Percentiles rank a stretch among this genome's conserved stretches.
Conservation (phyloP, 1,140 invertebrate genomes). For the Cotesia chilonis region DNA sequence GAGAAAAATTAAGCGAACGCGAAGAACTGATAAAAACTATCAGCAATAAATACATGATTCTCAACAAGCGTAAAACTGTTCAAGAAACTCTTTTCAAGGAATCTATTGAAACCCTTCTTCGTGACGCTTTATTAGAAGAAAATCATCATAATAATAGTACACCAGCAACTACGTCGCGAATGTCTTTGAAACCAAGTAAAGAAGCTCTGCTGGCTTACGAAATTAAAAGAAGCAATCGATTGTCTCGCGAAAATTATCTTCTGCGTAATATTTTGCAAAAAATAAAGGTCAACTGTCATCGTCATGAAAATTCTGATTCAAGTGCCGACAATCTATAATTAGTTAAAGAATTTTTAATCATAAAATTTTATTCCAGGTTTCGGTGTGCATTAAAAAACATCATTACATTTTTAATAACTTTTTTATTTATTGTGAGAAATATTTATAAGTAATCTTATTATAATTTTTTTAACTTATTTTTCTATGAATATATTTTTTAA, state of each 20-base stretch:
- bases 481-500: no score
- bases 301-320: slow-evolving; percentile 6
- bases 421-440: no score
- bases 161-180: slow-evolving; percentile 23
- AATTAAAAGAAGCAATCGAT: slow-evolving; percentile 37
- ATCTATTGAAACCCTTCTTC: slow-evolving; percentile 38
- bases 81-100: slow-evolving; percentile 38
- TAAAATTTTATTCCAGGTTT: no score
- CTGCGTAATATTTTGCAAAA: slow-evolving; percentile 36
- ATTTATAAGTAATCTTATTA: no score
- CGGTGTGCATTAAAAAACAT: no score
- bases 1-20: slow-evolving; percentile 35
- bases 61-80: slow-evolving; percentile 44
- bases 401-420: no score
- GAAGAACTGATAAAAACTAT: slow-evolving; percentile 40
- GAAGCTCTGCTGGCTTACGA: slow-evolving; percentile 38
- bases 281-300: slow-evolving; percentile 20
- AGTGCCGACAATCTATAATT: not conserved
- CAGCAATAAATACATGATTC: slow-evolving; percentile 41
- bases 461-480: no score
- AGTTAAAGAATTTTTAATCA: no score
- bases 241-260: slow-evolving; percentile 39
- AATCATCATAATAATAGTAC: slow-evolving; percentile 19
- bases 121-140: slow-evolving; percentile 26
- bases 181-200: slow-evolving; percentile 32